These are phyloP conservation scores for Caenorhabditis panamensis DNA, from an alignment of 2,888 invertebrate species.

Conservation along the genomic window DNA sequence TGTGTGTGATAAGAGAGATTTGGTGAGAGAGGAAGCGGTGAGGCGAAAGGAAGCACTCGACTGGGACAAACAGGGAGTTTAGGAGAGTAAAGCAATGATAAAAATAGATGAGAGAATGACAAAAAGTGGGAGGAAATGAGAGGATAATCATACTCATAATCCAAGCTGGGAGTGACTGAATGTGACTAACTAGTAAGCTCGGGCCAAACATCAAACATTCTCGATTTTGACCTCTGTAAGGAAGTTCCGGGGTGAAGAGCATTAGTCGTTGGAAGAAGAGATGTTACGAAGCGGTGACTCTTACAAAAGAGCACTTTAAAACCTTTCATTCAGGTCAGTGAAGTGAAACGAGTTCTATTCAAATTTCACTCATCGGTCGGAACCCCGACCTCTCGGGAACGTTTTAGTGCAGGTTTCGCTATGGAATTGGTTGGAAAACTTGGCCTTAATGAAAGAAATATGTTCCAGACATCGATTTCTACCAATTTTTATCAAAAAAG, in stretches of 20 bases:
- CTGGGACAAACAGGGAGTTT: not conserved
- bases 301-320: constrained; percentile 1
- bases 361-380: no score
- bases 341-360: no score
- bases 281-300: not conserved
- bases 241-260: constrained; percentile 1
- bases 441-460: no score
- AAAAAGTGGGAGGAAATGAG: not conserved
- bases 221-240: not conserved
- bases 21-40: not conserved
- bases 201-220: not conserved
- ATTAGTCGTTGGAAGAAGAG: not conserved
- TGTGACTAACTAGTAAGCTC: not conserved
- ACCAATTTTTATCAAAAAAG: no score
- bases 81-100: not conserved
- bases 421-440: no score
- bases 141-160: no score
- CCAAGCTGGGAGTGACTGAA: no score
- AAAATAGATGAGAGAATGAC: constrained; percentile 1
- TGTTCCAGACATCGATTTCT: no score
- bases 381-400: no score
- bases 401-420: no score
- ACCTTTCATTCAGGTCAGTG: no score
- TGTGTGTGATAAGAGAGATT: not conserved
- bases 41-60: constrained; percentile 14